A percentile compares a stretch with the other conserved stretches of the same genome.
These are phyloP conservation scores for Drosophila silvestris DNA, from an alignment of 2,888 invertebrate species.

Conservation along the genomic window DNA sequence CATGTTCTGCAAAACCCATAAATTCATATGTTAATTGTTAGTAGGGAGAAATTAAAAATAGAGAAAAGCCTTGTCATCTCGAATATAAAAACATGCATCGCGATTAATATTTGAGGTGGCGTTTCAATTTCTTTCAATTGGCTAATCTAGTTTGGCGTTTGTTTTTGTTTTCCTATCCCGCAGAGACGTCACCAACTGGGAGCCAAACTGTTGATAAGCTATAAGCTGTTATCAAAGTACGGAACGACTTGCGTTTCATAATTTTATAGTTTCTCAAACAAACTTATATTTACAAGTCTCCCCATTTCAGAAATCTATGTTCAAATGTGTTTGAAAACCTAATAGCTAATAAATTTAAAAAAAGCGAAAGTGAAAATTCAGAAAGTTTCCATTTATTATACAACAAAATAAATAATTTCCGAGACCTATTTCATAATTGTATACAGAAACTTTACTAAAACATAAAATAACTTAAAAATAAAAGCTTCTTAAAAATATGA, in stretches of 20 bases:
- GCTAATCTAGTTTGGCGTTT: slow-evolving; percentile 17
- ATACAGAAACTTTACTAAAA: neutral
- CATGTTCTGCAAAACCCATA: slow-evolving; percentile 9
- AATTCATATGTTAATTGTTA: slow-evolving; percentile 36
- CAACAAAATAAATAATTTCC: neutral
- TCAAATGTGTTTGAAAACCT: neutral
- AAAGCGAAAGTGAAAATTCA: neutral
- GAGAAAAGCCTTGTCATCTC: slow-evolving; percentile 60
- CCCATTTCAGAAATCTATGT: neutral
- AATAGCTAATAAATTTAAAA: neutral
- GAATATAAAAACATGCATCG: slow-evolving; percentile 41
- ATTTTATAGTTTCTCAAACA: neutral
- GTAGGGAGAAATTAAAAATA: slow-evolving; percentile 41
- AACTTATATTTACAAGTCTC: neutral
- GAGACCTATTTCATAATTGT: neutral
- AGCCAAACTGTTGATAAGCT: neutral
- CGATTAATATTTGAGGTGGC: slow-evolving; percentile 29
- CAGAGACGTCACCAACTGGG: slow-evolving; percentile 10
- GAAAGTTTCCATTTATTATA: neutral
- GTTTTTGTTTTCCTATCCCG: neutral
- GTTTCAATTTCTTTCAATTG: slow-evolving; percentile 57
- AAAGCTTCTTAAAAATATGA: neutral
- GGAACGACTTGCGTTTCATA: neutral
- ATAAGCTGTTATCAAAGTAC: neutral
- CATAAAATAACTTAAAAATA: neutral